Evolutionary conservation across 2,113 vertebrate genomes (phyloP).

Genomic region (Physeter macrocephalus): DNA sequence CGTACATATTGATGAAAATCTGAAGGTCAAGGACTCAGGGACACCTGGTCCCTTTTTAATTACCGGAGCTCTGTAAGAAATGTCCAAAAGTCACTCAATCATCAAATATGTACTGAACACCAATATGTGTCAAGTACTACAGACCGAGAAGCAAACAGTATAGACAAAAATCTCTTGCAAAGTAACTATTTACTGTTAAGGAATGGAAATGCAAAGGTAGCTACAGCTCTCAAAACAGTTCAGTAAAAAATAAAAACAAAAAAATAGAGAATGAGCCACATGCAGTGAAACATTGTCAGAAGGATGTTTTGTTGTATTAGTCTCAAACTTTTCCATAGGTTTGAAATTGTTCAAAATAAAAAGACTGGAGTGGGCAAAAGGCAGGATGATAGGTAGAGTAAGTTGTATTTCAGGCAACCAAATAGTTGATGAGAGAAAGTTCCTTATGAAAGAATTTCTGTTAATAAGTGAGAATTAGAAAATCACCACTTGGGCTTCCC

Average conservation of each 20-base stretch:
- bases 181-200: neutral
- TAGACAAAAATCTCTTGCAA: neutral
- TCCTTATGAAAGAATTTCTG: neutral
- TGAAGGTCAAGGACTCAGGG: neutral
- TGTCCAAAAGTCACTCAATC: neutral
- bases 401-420: neutral
- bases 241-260: neutral
- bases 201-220: neutral
- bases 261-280: neutral
- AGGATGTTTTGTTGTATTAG: neutral
- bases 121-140: neutral
- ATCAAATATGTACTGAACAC: neutral
- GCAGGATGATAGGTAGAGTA: neutral
- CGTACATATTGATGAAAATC: neutral
- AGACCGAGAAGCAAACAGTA: neutral
- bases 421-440: neutral
- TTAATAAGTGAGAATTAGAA: neutral
- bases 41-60: neutral
- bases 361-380: neutral
- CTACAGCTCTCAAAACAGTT: neutral
- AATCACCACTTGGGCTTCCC: neutral
- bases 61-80: neutral
- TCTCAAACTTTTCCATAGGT: neutral
- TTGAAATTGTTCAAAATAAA: neutral
- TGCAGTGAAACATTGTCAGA: neutral